These are phyloP conservation scores for Lanistes nyassanus DNA, from an alignment of 1,140 invertebrate species.

Conservation along the genomic window DNA sequence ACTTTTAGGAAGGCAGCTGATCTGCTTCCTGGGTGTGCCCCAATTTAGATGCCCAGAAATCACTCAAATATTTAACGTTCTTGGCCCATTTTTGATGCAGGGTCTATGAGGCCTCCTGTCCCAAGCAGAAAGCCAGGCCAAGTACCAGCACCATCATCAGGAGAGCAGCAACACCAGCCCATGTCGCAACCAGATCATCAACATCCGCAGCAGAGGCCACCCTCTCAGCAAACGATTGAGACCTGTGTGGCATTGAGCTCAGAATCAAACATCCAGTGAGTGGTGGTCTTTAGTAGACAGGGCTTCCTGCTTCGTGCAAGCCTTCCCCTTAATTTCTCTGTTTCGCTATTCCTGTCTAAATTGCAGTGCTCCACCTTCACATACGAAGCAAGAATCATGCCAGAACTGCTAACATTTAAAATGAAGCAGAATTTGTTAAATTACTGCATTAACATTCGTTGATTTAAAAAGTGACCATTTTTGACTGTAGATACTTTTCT, in stretches of 20 bases:
- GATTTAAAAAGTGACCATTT: too few species aligned
- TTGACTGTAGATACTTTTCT: too few species aligned
- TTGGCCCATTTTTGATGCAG: conserved; percentile 27
- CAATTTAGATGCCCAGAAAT: too few species aligned
- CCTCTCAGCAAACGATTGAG: too few species aligned
- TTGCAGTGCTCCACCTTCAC: too few species aligned
- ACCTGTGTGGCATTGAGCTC: neutral
- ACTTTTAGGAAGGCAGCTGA: too few species aligned
- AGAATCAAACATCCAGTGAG: neutral
- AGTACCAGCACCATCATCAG: conserved; percentile 14
- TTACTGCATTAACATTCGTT: too few species aligned
- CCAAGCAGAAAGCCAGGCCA: conserved; percentile 32
- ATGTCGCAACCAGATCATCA: conserved; percentile 11
- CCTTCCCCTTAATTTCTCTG: neutral
- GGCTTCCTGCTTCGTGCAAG: neutral
- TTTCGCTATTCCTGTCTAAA: neutral
- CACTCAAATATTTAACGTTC: too few species aligned
- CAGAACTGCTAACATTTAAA: too few species aligned
- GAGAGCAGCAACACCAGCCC: conserved; percentile 4
- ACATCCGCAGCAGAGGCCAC: conserved; percentile 19
- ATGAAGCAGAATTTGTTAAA: too few species aligned
- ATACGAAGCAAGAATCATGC: too few species aligned
- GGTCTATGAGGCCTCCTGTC: conserved; percentile 29
- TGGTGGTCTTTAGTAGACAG: neutral
- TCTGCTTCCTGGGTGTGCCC: too few species aligned